Evolutionary conservation across 2,797 vertebrate species (phyloP).

Genomic region (Sparidentex hasta): DNA sequence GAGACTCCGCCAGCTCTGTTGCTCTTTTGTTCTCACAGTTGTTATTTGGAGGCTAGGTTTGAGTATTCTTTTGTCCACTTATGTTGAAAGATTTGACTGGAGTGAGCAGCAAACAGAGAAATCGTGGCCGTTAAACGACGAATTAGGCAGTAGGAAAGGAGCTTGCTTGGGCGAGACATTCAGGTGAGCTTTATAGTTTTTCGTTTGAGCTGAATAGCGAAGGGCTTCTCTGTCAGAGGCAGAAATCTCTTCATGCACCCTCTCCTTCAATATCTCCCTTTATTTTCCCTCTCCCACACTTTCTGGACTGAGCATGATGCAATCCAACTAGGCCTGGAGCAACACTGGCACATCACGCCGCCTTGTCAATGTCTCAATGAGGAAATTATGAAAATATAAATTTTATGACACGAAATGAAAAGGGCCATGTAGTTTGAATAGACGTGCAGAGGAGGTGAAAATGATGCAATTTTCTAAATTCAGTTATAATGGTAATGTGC

Average conservation of each 20-base stretch:
- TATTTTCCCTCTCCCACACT: constrained; percentile 76
- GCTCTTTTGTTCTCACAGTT: constrained; percentile 85
- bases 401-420: constrained; percentile 87
- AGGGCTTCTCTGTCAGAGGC: constrained; percentile 70
- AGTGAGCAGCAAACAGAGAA: constrained; percentile 58
- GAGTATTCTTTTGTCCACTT: constrained; percentile 82
- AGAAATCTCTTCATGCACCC: constrained; percentile 74
- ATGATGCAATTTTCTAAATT: constrained; percentile 90
- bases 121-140: constrained; percentile 50
- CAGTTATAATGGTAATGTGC: constrained; percentile 88
- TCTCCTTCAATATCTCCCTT: constrained; percentile 76
- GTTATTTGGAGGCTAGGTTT: constrained; percentile 81
- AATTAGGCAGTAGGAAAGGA: constrained; percentile 39
- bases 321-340: constrained; percentile 85
- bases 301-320: constrained; percentile 86
- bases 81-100: constrained; percentile 65
- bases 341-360: constrained; percentile 82
- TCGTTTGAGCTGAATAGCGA: constrained; percentile 60
- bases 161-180: constrained; percentile 49
- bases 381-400: constrained; percentile 85
- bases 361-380: constrained; percentile 87
- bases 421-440: constrained; percentile 84
- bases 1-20: constrained; percentile 85
- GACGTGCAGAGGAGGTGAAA: constrained; percentile 88
- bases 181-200: constrained; percentile 72